A percentile compares a stretch with the other conserved stretches of the same genome.
These are phyloP conservation scores for Unio pictorum DNA, from an alignment of 2,888 invertebrate genomes.

Conservation along the genomic window DNA sequence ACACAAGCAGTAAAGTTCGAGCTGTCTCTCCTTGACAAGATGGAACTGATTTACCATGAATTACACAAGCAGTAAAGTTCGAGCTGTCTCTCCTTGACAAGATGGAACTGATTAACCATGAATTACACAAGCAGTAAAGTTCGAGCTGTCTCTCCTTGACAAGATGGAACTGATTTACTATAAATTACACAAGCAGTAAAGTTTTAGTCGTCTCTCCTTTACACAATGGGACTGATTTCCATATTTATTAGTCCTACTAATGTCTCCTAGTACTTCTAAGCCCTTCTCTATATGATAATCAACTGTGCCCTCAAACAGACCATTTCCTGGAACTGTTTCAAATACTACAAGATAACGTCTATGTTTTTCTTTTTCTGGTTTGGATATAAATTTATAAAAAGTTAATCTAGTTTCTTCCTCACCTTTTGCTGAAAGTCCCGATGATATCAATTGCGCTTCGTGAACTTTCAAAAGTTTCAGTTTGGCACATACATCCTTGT, in stretches of 20 bases:
- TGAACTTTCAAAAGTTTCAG: conserved; percentile 57
- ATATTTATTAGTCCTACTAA: conserved; percentile 43
- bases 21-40: no score
- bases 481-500: conserved; percentile 78
- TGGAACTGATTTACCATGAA: no score
- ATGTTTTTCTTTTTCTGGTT: conserved; percentile 72
- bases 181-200: conserved; percentile 40
- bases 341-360: conserved; percentile 34
- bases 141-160: no score
- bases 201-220: conserved; percentile 21
- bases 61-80: no score
- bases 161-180: no score
- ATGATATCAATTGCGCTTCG: conserved; percentile 21
- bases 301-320: conserved; percentile 42
- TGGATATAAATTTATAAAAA: conserved; percentile 78
- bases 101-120: no score
- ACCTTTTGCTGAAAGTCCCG: conserved; percentile 25
- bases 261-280: conserved; percentile 30
- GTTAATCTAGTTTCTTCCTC: conserved; percentile 34
- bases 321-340: conserved; percentile 38
- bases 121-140: no score
- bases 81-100: no score
- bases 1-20: no score
- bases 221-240: conserved; percentile 44
- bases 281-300: conserved; percentile 17